Percentiles rank a stretch among this genome's conserved stretches.
phyloP scores from a whole-genome alignment of 2,797 vertebrate species.

The Pagetopsis macropterus region DNA sequence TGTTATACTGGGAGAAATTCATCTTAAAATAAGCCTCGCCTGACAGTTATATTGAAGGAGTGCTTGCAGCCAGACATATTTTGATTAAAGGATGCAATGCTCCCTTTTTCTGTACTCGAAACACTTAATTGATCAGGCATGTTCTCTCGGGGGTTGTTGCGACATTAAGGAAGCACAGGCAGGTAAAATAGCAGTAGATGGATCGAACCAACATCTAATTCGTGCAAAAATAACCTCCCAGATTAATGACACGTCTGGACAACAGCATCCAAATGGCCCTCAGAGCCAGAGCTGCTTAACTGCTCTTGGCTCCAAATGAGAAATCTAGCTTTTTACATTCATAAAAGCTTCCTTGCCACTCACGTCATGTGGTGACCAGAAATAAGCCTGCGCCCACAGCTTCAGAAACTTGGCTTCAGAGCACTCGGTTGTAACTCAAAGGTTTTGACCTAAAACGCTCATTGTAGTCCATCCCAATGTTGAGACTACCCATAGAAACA shows the following conservation, averaged over 20 bases:
- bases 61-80: constrained; percentile 30
- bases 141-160: constrained; percentile 15
- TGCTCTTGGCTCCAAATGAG: constrained; percentile 37
- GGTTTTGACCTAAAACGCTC: constrained; percentile 27
- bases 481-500: constrained; percentile 34
- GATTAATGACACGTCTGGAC: constrained; percentile 24
- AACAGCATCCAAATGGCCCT: constrained; percentile 21
- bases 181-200: not conserved
- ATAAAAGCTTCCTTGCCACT: constrained; percentile 54
- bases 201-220: constrained; percentile 22
- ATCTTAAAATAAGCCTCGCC: constrained; percentile 24
- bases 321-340: constrained; percentile 36
- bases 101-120: constrained; percentile 37
- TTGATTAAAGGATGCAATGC: constrained; percentile 48
- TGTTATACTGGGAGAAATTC: constrained; percentile 24
- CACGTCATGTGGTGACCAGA: constrained; percentile 52
- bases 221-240: constrained; percentile 25
- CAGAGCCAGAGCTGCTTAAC: constrained; percentile 41
- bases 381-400: constrained; percentile 23
- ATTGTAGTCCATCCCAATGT: constrained; percentile 33
- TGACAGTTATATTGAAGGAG: constrained; percentile 27
- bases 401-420: constrained; percentile 23
- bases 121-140: constrained; percentile 28
- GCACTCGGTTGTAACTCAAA: constrained; percentile 28
- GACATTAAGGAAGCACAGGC: constrained; percentile 29